Conservation (phyloP, 2,113 vertebrate species). For the Hepsetus odoe region DNA sequence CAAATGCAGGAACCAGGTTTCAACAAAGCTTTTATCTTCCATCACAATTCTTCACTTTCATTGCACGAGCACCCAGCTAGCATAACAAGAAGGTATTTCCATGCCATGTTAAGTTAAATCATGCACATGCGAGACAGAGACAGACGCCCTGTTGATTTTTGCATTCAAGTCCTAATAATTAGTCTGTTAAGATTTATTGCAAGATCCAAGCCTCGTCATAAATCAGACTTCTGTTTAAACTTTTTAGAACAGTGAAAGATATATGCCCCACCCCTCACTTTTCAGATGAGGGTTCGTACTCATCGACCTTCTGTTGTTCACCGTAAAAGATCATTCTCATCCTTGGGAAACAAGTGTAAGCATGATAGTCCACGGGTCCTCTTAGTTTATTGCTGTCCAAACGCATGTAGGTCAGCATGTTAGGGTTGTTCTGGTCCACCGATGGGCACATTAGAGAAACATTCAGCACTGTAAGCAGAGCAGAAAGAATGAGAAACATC, state of each 20-base stretch:
- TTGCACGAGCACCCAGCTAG: too few relatives aligned
- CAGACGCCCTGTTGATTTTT: neutral
- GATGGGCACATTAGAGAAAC: constrained; percentile 81
- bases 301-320: constrained; percentile 69
- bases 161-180: neutral
- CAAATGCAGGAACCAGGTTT: too few relatives aligned
- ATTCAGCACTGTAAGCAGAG: constrained; percentile 76
- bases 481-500: neutral
- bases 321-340: constrained; percentile 81
- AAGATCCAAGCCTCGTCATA: neutral
- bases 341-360: constrained; percentile 80
- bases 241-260: too few relatives aligned
- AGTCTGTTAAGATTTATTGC: neutral
- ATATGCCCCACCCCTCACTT: too few relatives aligned
- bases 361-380: constrained; percentile 70
- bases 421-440: constrained; percentile 65
- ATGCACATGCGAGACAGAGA: neutral
- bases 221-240: too few relatives aligned
- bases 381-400: constrained; percentile 82
- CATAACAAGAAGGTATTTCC: neutral
- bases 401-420: constrained; percentile 80
- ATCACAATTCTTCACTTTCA: too few relatives aligned
- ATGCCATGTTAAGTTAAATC: neutral
- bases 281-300: constrained; percentile 1
- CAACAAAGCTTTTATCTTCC: too few relatives aligned